These are phyloP conservation scores for Falco cherrug DNA, from an alignment of 2,797 vertebrate genomes.

Conservation along the genomic window DNA sequence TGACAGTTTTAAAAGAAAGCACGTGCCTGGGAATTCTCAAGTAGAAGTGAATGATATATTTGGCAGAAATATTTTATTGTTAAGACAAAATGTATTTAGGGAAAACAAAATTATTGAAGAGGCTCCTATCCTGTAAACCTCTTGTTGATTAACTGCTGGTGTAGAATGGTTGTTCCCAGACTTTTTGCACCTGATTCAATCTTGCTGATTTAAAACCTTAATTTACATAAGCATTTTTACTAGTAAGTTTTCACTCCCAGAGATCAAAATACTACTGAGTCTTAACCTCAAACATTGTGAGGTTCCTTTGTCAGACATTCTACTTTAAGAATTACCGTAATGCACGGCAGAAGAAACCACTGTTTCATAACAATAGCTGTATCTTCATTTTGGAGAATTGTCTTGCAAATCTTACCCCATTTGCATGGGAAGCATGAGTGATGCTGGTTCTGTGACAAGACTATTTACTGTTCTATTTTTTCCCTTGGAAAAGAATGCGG, in stretches of 20 bases:
- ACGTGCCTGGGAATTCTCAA: not conserved
- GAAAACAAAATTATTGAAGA: not conserved
- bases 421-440: not conserved
- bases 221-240: not conserved
- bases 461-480: not conserved
- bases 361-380: not conserved
- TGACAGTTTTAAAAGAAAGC: not conserved
- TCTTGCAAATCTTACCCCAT: fast-evolving
- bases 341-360: fast-evolving
- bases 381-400: not conserved
- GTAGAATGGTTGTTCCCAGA: not conserved
- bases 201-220: not conserved
- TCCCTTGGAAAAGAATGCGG: not conserved
- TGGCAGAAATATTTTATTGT: not conserved
- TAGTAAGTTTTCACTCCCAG: not conserved
- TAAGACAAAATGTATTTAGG: not conserved
- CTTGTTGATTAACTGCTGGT: not conserved
- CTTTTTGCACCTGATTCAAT: not conserved
- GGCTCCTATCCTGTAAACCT: not conserved
- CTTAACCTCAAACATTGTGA: not conserved
- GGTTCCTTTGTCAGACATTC: fast-evolving
- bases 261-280: not conserved
- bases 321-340: not conserved
- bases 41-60: fast-evolving
- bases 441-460: not conserved